Evolutionary conservation across 2,888 invertebrate genomes (phyloP).

Genomic region (Pardosa pseudoannulata): DNA sequence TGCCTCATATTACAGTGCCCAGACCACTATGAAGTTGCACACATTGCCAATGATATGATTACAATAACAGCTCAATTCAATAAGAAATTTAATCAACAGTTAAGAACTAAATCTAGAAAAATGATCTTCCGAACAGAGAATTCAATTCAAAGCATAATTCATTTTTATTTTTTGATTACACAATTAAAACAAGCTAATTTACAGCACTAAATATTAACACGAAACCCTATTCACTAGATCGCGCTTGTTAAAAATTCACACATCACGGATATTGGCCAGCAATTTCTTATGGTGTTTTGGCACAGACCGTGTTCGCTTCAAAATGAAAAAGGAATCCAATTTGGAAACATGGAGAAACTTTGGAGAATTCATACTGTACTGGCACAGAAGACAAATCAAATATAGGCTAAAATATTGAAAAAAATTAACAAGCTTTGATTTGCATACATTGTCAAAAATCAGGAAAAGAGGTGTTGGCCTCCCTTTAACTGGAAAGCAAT

Average conservation of each 20-base stretch:
- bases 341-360: neutral
- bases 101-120: neutral
- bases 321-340: neutral
- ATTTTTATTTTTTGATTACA: conserved; percentile 3
- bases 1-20: conserved; percentile 65
- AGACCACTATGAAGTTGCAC: conserved; percentile 63
- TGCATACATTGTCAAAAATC: conserved; percentile 25
- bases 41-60: conserved; percentile 59
- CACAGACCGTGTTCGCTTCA: conserved; percentile 30
- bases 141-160: neutral
- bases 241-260: neutral
- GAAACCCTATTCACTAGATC: neutral
- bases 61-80: conserved; percentile 23
- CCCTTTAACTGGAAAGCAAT: conserved; percentile 22
- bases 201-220: conserved; percentile 9
- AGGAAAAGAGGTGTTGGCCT: conserved; percentile 7
- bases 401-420: conserved; percentile 45
- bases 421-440: conserved; percentile 64
- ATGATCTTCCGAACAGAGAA: neutral
- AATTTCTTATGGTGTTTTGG: conserved; percentile 37
- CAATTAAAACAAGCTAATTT: conserved; percentile 6
- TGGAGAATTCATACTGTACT: conserved; percentile 27
- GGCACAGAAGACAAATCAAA: conserved; percentile 57
- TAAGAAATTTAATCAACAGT: neutral
- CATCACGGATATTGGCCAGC: conserved; percentile 23